These are phyloP conservation scores for Pseudochaenichthys georgianus DNA, from an alignment of 2,797 vertebrate genomes.

Conservation along the genomic window DNA sequence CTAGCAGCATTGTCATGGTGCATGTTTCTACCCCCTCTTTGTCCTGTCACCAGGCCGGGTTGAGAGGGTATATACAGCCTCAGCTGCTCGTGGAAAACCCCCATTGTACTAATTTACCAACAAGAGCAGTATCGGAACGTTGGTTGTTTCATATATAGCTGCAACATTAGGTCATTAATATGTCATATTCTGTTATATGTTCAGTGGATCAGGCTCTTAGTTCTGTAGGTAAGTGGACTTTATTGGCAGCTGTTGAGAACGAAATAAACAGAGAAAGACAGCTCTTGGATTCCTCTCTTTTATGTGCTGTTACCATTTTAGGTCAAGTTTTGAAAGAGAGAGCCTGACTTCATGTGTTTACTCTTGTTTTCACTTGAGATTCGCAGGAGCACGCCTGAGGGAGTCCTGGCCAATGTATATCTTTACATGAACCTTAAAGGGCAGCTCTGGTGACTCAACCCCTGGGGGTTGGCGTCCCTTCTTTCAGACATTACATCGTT, in stretches of 20 bases:
- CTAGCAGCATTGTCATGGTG: slow-evolving; percentile 73
- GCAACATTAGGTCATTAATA: slow-evolving; percentile 26
- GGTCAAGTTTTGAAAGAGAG: slow-evolving; percentile 72
- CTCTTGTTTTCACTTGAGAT: slow-evolving; percentile 52
- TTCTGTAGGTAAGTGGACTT: slow-evolving; percentile 51
- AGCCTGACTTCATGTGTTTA: slow-evolving; percentile 62
- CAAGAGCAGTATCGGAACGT: slow-evolving; percentile 17
- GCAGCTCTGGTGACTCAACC: slow-evolving; percentile 56
- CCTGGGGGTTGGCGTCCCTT: slow-evolving; percentile 56
- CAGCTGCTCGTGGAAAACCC: slow-evolving; percentile 78
- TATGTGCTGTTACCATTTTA: slow-evolving; percentile 80
- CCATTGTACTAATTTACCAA: slow-evolving; percentile 68
- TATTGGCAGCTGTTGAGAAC: slow-evolving; percentile 59
- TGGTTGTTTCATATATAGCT: slow-evolving; percentile 43
- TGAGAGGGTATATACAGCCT: slow-evolving; percentile 66
- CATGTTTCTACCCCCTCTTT: slow-evolving; percentile 59
- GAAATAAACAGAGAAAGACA: slow-evolving; percentile 73
- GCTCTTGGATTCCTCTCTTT: slow-evolving; percentile 52
- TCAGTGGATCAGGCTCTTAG: slow-evolving; percentile 32
- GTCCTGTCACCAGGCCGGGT: slow-evolving; percentile 50
- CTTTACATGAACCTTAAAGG: slow-evolving; percentile 49
- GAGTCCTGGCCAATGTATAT: slow-evolving; percentile 42
- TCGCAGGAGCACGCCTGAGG: slow-evolving; percentile 11
- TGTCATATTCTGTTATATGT: slow-evolving; percentile 48
- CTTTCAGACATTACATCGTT: slow-evolving; percentile 81